Evolutionary conservation across 1,140 invertebrate genomes (phyloP), one percentile per base, ranked within the genome.

Genomic region (Bombyx mandarina): DNA sequence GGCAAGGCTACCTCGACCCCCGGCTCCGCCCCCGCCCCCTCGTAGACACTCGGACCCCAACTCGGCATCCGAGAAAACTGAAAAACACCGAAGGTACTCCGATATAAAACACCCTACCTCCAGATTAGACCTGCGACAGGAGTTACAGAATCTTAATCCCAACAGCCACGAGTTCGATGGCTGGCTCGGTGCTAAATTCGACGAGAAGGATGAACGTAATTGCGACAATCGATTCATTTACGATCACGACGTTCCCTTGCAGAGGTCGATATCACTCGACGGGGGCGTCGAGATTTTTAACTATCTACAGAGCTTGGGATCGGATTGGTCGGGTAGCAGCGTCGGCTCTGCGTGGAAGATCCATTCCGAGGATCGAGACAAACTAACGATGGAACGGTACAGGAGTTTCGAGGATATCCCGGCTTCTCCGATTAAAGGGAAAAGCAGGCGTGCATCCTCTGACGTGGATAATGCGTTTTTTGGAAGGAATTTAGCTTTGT

Each of bases 371-470:
- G 72, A 63, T 12, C 52, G 64, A 9, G 59, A 68, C 12, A 62
- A 63, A 56, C 46, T 65, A 49, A 12, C 57, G 58, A 53, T 71
- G 12, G 79, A 80, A 52, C 72, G 73, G 59, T 72, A 78, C 49
- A 80, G 75, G 42, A 86, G 83, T 62, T 81, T 83, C 49, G 83
- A 84, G 67, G 81, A 86, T 79, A 75, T 83, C 45, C 76, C 77
- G 7, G 71, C 75, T 83, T 78, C 81, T 79, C 76, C 67, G 42
- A 35, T 57, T 8, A 71, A 57, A 72, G 67, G 63, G 76, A 86
- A 71, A 85, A 86, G 73, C 62, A 76, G 81, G 69, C 74, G 80
- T 7, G 74, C 75, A 77, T 86, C 81, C 67, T 72, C 71, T 9
- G 77, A 74, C 45, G 60, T 67, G 47, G 68, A 68, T 26, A 69